Evolutionary conservation across 37 sponge, comb jelly and placozoan species (phyloP).

Genomic region (Chondrosia reniformis): DNA sequence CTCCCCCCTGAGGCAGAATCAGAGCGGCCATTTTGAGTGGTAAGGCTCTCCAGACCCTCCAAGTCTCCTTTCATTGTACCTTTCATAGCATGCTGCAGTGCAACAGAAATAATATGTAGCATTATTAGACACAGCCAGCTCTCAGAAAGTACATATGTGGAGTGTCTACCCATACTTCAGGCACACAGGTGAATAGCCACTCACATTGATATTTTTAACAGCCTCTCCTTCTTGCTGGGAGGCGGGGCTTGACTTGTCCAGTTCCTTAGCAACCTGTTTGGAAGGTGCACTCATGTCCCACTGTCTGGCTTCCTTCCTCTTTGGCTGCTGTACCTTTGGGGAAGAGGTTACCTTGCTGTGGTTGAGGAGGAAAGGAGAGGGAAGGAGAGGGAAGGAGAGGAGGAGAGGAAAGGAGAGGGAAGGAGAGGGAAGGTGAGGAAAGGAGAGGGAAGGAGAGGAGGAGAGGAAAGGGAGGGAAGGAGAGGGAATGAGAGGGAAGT

Average conservation of each 20-base stretch:
- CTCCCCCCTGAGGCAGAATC: background rate
- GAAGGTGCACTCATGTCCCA: conserved; percentile 47
- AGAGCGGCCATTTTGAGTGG: background rate
- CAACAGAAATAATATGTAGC: too few relatives aligned
- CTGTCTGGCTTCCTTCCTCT: conserved; percentile 37
- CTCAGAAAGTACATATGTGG: too few relatives aligned
- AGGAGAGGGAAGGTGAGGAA: background rate
- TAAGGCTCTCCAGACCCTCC: conserved; percentile 5
- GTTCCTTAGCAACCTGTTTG: conserved; percentile 14
- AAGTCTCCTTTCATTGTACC: conserved; percentile 54
- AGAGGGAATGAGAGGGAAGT: too few relatives aligned
- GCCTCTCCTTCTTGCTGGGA: background rate
- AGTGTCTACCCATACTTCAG: too few relatives aligned
- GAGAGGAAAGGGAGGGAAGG: too few relatives aligned
- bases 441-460: too few relatives aligned
- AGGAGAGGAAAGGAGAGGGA: background rate
- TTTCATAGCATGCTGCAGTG: too few relatives aligned
- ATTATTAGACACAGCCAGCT: too few relatives aligned
- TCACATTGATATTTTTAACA: background rate
- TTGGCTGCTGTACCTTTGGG: conserved; percentile 9
- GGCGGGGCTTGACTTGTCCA: conserved; percentile 31
- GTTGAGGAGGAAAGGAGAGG: background rate
- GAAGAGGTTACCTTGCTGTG: conserved; percentile 6
- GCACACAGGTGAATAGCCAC: background rate
- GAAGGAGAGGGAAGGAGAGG: background rate